These are phyloP conservation scores for Henicopernis longicauda DNA, from an alignment of 2,113 vertebrate genomes.

Conservation along the genomic window DNA sequence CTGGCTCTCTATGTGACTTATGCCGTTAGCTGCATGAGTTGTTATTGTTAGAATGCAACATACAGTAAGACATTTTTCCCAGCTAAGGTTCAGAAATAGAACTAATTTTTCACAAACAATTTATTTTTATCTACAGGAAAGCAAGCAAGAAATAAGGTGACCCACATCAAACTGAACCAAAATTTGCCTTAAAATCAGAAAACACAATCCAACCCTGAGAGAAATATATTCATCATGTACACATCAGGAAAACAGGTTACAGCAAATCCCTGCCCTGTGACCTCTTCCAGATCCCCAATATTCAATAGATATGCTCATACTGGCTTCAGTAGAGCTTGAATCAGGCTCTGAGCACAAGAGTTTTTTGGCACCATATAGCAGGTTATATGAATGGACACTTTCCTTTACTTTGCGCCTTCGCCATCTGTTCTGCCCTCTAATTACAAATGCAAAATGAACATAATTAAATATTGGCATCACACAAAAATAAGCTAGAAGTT, in stretches of 20 bases:
- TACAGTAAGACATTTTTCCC: background rate
- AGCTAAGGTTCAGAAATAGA: background rate
- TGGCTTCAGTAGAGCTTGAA: background rate
- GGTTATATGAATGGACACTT: slow-evolving; percentile 54
- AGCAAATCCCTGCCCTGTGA: background rate
- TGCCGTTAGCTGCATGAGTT: background rate
- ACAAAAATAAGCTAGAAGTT: slow-evolving; percentile 61
- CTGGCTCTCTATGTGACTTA: background rate
- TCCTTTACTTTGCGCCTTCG: slow-evolving; percentile 13
- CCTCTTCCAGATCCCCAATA: background rate
- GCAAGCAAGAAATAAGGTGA: background rate
- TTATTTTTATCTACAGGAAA: background rate
- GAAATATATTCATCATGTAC: background rate
- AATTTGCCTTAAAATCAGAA: background rate
- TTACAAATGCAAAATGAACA: slow-evolving; percentile 71
- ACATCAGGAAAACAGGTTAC: background rate
- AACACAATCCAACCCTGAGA: background rate
- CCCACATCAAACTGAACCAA: background rate
- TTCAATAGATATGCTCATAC: rapidly evolving
- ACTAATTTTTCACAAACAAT: background rate
- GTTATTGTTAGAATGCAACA: background rate
- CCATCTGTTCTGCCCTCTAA: slow-evolving; percentile 70
- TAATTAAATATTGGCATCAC: slow-evolving; percentile 71
- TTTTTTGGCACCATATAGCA: slow-evolving; percentile 21
- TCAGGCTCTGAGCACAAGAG: background rate